These are phyloP conservation scores for Macrophya annulata DNA, from an alignment of 2,888 invertebrate genomes.

Conservation along the genomic window DNA sequence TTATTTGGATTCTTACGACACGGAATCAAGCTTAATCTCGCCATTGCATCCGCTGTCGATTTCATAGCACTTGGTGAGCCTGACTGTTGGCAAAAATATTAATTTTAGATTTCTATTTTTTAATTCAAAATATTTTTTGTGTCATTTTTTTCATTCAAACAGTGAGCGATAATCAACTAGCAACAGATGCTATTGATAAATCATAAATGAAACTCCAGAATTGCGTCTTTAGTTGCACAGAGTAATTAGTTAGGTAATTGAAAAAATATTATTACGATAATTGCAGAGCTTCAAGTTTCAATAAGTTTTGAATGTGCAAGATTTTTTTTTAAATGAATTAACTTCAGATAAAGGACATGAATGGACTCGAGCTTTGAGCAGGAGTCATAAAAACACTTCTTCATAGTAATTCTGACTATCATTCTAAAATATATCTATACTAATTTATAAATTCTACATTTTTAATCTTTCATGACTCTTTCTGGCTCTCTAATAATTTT, in stretches of 20 bases:
- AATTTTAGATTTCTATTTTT: background rate
- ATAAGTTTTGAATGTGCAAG: background rate
- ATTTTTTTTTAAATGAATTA: background rate
- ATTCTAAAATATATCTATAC: background rate
- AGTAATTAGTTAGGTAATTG: background rate
- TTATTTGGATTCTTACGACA: conserved; percentile 59
- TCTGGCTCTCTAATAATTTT: background rate
- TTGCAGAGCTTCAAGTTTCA: background rate
- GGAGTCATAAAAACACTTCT: background rate
- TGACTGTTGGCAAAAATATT: background rate
- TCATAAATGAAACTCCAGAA: background rate
- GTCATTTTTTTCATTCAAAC: background rate
- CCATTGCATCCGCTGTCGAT: conserved; percentile 41
- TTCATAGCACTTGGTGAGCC: background rate
- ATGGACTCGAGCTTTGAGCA: background rate
- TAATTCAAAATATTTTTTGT: background rate
- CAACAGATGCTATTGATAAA: background rate
- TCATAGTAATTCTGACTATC: background rate
- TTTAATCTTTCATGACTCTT: background rate
- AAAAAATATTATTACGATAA: background rate
- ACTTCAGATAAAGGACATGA: background rate
- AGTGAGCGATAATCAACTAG: background rate
- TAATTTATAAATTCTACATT: background rate
- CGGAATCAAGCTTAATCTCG: conserved; percentile 66
- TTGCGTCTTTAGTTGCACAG: background rate